Conservation (phyloP, 1,140 invertebrate genomes). For the Zelostemma sp. region DNA sequence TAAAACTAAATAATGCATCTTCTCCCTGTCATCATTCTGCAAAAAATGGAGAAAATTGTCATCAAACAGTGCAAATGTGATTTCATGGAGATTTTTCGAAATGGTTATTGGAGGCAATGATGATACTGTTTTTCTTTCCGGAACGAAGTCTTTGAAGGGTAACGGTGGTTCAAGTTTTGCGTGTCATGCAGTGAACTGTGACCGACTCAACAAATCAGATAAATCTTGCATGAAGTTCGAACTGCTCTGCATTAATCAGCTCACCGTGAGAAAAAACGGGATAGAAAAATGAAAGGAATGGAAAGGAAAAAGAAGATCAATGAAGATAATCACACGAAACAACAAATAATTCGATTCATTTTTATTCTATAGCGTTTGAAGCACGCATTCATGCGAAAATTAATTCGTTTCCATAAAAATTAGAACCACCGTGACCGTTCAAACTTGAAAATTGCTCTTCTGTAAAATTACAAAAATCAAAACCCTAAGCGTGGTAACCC, state of each 20-base stretch:
- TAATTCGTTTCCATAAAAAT: no score
- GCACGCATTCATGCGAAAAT: no score
- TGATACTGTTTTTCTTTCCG: conserved; percentile 3
- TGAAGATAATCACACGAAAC: no score
- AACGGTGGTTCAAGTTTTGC: conserved; percentile 2
- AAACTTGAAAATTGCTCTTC: no score
- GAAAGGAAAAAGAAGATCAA: background rate
- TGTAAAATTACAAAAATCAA: no score
- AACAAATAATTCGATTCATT: no score
- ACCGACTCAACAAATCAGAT: background rate
- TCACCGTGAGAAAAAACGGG: background rate
- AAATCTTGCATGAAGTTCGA: background rate
- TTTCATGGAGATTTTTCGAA: no score
- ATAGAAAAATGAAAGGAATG: background rate
- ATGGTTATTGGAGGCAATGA: no score
- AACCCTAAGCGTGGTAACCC: background rate
- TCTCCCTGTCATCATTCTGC: conserved; percentile 63
- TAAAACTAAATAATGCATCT: conserved; percentile 62
- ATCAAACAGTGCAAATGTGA: background rate
- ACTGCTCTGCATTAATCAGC: background rate
- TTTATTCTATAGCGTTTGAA: no score
- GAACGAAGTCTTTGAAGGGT: conserved; percentile 5
- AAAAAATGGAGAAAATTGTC: conserved; percentile 31
- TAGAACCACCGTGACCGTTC: no score
- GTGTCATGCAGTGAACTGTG: background rate